These are phyloP conservation scores for Ginglymostoma cirratum DNA, from an alignment of 2,113 vertebrate genomes.

Conservation along the genomic window DNA sequence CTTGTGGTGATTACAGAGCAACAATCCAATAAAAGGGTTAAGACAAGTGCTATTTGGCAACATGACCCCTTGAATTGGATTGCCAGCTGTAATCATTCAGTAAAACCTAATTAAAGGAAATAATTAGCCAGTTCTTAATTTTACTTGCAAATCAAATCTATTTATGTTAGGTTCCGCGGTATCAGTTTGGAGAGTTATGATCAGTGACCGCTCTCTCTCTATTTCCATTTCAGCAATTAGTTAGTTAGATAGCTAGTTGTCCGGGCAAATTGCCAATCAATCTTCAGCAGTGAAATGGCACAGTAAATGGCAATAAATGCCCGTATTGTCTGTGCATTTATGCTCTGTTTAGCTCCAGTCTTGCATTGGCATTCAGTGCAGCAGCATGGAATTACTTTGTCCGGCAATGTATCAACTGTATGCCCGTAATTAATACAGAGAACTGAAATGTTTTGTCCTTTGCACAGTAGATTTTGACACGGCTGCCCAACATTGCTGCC, in stretches of 20 bases:
- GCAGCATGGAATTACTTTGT: not conserved
- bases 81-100: constrained; percentile 13
- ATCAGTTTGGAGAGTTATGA: not conserved
- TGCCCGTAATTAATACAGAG: not conserved
- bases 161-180: not conserved
- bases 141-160: not conserved
- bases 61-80: not conserved
- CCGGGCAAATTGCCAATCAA: too few relatives aligned
- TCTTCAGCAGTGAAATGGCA: not conserved
- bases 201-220: not conserved
- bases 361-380: not conserved
- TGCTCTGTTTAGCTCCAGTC: not conserved
- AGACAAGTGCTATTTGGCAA: not conserved
- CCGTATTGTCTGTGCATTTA: too few relatives aligned
- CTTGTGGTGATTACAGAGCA: not conserved
- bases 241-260: not conserved
- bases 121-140: not conserved
- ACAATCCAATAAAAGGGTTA: not conserved
- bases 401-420: not conserved
- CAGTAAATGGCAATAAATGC: too few relatives aligned
- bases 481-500: not conserved
- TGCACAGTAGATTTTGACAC: not conserved
- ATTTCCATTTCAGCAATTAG: not conserved
- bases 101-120: not conserved
- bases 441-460: not conserved